A percentile compares a stretch with the other conserved stretches of the same genome.
Conservation (phyloP, 2,113 vertebrate species). For the Proteles cristata region DNA sequence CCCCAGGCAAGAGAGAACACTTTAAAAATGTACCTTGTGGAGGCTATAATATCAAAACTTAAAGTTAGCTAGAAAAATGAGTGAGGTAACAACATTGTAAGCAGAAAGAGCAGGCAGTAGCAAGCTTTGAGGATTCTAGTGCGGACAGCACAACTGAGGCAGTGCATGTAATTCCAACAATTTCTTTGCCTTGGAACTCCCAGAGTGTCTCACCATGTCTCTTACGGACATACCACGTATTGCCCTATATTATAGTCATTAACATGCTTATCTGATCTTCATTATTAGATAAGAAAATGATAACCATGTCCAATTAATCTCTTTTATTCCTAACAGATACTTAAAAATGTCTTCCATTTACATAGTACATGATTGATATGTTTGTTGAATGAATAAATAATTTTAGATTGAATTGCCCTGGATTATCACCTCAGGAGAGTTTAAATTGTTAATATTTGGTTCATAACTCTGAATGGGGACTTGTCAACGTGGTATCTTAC, state of each 20-base stretch:
- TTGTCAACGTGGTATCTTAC: background rate
- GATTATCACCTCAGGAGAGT: background rate
- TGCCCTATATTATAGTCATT: background rate
- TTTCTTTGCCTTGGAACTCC: background rate
- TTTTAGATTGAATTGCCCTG: constrained; percentile 1
- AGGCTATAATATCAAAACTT: background rate
- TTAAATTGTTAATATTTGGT: background rate
- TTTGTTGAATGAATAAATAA: background rate
- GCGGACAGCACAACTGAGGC: background rate
- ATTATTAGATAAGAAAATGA: background rate
- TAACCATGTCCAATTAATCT: background rate
- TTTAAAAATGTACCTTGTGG: background rate
- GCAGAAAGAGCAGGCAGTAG: background rate
- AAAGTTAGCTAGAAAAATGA: background rate
- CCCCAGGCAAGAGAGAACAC: background rate
- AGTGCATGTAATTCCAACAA: background rate
- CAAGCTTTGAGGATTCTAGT: background rate
- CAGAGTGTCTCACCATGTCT: background rate
- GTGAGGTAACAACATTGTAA: background rate
- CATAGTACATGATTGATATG: background rate
- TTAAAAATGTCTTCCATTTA: constrained; percentile 8
- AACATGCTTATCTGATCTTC: background rate
- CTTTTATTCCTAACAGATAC: background rate
- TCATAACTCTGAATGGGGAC: background rate
- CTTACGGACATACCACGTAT: background rate